Conservation (phyloP, 2,113 vertebrate genomes). For the Panthera tigris region DNA sequence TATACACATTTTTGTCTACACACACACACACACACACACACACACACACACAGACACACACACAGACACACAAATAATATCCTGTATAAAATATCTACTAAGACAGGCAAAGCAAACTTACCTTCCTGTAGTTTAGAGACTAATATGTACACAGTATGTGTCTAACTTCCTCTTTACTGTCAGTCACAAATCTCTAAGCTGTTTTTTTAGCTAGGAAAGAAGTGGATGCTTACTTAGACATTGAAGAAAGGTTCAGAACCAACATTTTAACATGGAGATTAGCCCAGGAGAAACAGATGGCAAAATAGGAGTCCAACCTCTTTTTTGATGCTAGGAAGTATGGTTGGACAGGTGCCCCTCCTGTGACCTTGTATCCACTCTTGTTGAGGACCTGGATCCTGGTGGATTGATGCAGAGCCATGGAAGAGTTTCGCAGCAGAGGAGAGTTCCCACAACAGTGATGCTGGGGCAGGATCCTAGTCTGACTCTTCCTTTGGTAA, state of each 20-base stretch:
- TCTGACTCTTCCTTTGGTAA: not conserved
- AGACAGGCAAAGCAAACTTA: not conserved
- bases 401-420: not conserved
- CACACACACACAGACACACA: not conserved
- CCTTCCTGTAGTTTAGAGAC: not conserved
- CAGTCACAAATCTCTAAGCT: not conserved
- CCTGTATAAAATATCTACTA: not conserved
- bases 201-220: not conserved
- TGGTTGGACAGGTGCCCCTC: not conserved
- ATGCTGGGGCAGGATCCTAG: no score
- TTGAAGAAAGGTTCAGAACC: not conserved
- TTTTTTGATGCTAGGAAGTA: not conserved
- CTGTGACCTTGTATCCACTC: accelerated
- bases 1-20: not conserved
- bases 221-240: not conserved
- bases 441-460: accelerated
- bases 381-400: not conserved
- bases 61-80: not conserved
- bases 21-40: not conserved
- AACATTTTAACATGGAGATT: not conserved
- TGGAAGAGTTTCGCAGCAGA: not conserved
- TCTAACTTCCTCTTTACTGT: not conserved
- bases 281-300: not conserved
- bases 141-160: not conserved
- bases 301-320: not conserved